Base-by-base conservation (phyloP, 2,113 vertebrate genomes). In the Xerus inauris region DNA sequence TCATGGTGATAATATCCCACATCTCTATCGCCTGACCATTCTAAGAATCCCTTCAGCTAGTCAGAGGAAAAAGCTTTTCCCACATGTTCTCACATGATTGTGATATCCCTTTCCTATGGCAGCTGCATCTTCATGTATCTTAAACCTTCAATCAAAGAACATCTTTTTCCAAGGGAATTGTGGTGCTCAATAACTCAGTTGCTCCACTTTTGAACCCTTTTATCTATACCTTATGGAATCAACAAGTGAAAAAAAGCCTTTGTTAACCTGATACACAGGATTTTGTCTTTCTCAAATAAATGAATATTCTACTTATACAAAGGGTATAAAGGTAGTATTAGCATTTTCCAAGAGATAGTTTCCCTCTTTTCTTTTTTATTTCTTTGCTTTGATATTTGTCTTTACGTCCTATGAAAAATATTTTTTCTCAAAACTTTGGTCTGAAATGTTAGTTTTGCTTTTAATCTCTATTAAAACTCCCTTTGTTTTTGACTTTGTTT, bases 171-270 rank as follows among this genome's bases (percentile, higher is more conserved):
- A 97, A 98, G 62, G 87, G 93, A 83, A 92, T 98, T 45, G 42
- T 96, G 0, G 30, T 98, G n/a, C 90, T 98, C 91, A 98, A 91
- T 11, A 96, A 92, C 47, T 96, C 97, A 9, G 69, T 98, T 8
- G 95, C 92, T 5, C 98, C 96, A 35, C 75, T 98, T 71, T 88
- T 98, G 57, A 98, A 97, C 35, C 97, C 97, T 28, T 98, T 98
- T 40, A 97, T 98, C 35, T 98, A 96, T 0, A 96, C 91, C 5
- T 85, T 98, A 51, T 9, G 93, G 47, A 98, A 98, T 45, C 38
- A 98, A 35, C 96, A 95, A 42, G 96, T 98, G 38, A 97, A 96
- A 47, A 47, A 91, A n/a, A 30, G 90, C 92, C 38, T 95, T 98
- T 26, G 54, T 91, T 72, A 75, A 49, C 77, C 72, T 28, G 28